Evolutionary conservation across 2,888 invertebrate species (phyloP).

Genomic region (Drosophila mettleri): DNA sequence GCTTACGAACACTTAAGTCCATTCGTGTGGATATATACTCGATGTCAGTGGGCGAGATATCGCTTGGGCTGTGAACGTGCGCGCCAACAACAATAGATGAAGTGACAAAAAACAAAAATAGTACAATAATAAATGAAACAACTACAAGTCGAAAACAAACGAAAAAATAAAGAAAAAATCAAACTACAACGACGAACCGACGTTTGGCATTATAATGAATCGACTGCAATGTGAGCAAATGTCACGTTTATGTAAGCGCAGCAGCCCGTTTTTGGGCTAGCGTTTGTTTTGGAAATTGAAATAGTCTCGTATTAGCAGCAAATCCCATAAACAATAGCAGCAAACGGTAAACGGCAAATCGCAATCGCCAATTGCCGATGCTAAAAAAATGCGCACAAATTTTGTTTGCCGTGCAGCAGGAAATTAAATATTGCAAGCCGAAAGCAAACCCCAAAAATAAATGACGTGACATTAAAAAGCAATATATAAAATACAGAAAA

Average conservation of each 20-base stretch:
- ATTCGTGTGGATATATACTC: slow-evolving; percentile 1
- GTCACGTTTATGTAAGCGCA: slow-evolving; percentile 68
- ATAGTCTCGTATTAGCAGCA: slow-evolving; percentile 39
- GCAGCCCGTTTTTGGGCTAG: slow-evolving; percentile 26
- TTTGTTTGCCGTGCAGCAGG: slow-evolving; percentile 41
- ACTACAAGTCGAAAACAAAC: slow-evolving; percentile 16
- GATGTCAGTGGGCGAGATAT: slow-evolving; percentile 13
- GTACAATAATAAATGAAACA: slow-evolving; percentile 17
- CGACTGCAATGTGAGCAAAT: slow-evolving; percentile 53
- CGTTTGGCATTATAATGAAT: slow-evolving; percentile 30
- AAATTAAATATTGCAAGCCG: slow-evolving; percentile 58
- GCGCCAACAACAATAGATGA: slow-evolving; percentile 14
- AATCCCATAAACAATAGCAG: slow-evolving; percentile 39
- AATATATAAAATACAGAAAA: slow-evolving; percentile 26
- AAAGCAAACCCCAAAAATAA: slow-evolving; percentile 49
- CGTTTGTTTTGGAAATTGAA: slow-evolving; percentile 26
- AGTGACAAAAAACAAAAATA: slow-evolving; percentile 9
- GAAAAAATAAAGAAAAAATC: too few relatives aligned
- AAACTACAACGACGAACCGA: neutral
- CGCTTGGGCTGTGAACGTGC: slow-evolving; percentile 50
- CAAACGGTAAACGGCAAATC: slow-evolving; percentile 24
- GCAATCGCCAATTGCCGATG: slow-evolving; percentile 45
- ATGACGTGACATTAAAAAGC: slow-evolving; percentile 57
- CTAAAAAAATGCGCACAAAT: slow-evolving; percentile 47
- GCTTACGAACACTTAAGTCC: neutral